Evolutionary conservation across 1,140 invertebrate genomes (phyloP), one percentile per base, ranked within the genome.

Genomic region (Monochamus saltuarius): DNA sequence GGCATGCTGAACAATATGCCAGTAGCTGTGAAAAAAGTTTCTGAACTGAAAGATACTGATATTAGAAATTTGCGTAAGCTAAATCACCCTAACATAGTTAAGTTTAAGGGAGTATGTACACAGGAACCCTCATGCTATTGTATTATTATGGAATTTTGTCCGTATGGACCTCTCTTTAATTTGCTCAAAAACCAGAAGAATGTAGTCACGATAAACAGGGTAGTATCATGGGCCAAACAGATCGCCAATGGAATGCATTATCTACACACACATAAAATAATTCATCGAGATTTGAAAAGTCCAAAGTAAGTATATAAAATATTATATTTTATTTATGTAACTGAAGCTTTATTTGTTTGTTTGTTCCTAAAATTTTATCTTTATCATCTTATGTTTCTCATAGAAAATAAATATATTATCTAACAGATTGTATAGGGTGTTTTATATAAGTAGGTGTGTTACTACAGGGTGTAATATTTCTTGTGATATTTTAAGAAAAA

Each of bases 101-200:
- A 93, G 72, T 99, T 99, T 73, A 92, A 91, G 85, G 97, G 70
- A 16, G 68, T 74, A 13, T 74, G 73, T 47, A 96, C 91, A 0
- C 88, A 95, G 73, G 85, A 92, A n/a, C 95, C 94, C 2, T 56
- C 53, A 13, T 91, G 89, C 70, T 97, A 90, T 74, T 97, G 95
- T 77, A 93, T 99, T 66, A 87, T 99, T 14, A 99, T 99, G 97
- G 97, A 99, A 76, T 99, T 88, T 78, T 99, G 97, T 76, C 93
- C 94, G 2, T 92, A 93, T 74, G 97, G 97, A 9, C 91, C 94
- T 36, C 81, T 99, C 13, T 97, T 95, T 73, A 92, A 97, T 73
- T 84, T 97, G 64, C 81, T 99, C 6, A 86, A 88, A 68, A 89
- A 70, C 42, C 71, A 74, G 87, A 89, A 56, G 84, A 88, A 74